Conservation (phyloP, 1,140 invertebrate species). For the Cotesia glomerata region DNA sequence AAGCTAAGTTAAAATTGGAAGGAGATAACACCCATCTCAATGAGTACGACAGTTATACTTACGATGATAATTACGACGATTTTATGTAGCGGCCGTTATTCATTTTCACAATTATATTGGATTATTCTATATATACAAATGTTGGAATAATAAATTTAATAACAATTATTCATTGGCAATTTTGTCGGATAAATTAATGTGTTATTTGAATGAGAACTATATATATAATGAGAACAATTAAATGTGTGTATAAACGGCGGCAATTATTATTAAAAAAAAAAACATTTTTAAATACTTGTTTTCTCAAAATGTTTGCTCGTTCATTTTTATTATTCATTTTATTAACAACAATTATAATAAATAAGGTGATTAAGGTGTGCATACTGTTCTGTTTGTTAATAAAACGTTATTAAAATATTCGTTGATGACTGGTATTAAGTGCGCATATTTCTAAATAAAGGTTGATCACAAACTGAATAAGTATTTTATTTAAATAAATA, state of each 20-base stretch:
- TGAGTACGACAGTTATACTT: conserved; percentile 66
- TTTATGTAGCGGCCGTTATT: conserved; percentile 70
- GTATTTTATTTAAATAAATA: not conserved
- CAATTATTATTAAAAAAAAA: not conserved
- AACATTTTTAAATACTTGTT: not conserved
- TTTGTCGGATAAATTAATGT: not conserved
- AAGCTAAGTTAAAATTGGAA: conserved; percentile 78
- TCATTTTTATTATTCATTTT: not conserved
- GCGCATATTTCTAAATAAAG: conserved; percentile 57
- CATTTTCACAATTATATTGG: conserved; percentile 6
- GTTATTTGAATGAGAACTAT: conserved; percentile 6
- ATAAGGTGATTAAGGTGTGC: not conserved
- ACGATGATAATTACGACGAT: conserved; percentile 69
- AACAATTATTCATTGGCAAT: conserved; percentile 2
- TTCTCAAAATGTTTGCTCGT: not conserved
- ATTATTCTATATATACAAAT: not conserved
- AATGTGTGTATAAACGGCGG: conserved; percentile 6
- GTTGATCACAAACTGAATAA: conserved; percentile 38
- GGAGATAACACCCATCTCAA: conserved; percentile 70
- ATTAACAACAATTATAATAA: not conserved
- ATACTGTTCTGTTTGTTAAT: conserved; percentile 15
- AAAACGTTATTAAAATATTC: conserved; percentile 5
- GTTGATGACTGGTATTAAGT: conserved; percentile 49
- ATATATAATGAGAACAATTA: not conserved
- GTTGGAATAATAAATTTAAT: not conserved